Conservation (phyloP, 2,113 vertebrate genomes). For the Engraulis encrasicolus region DNA sequence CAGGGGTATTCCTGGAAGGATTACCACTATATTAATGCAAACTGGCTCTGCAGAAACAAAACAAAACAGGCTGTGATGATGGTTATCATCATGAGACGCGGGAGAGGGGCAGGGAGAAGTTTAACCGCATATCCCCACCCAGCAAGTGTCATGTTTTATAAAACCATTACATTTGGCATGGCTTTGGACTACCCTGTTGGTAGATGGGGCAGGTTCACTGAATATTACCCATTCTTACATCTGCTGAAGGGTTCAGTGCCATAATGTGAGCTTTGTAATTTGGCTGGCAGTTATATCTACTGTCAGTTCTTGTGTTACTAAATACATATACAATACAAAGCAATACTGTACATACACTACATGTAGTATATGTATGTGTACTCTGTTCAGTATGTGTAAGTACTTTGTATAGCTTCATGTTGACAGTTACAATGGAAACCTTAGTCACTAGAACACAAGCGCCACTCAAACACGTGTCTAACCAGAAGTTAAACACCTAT, state of each 20-base stretch:
- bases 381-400: too few relatives aligned
- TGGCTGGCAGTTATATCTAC: too few relatives aligned
- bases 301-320: too few relatives aligned
- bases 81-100: conserved; percentile 10
- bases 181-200: not conserved
- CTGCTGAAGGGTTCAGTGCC: too few relatives aligned
- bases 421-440: not conserved
- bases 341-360: too few relatives aligned
- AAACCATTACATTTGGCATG: not conserved
- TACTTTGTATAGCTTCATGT: too few relatives aligned
- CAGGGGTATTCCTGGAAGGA: conserved; percentile 45
- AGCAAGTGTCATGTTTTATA: not conserved
- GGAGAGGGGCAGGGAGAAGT: conserved; percentile 1
- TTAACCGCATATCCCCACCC: not conserved
- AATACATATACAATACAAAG: too few relatives aligned
- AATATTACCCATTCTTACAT: not conserved
- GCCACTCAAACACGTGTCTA: not conserved
- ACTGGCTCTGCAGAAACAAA: conserved; percentile 52
- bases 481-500: not conserved
- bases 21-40: conserved; percentile 50
- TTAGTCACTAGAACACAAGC: not conserved
- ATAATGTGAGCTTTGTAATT: too few relatives aligned
- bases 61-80: conserved; percentile 44
- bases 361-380: too few relatives aligned
- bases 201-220: not conserved